phyloP scores from a whole-genome alignment of 2,888 invertebrate species.

The Gymnosoma rotundatum region DNA sequence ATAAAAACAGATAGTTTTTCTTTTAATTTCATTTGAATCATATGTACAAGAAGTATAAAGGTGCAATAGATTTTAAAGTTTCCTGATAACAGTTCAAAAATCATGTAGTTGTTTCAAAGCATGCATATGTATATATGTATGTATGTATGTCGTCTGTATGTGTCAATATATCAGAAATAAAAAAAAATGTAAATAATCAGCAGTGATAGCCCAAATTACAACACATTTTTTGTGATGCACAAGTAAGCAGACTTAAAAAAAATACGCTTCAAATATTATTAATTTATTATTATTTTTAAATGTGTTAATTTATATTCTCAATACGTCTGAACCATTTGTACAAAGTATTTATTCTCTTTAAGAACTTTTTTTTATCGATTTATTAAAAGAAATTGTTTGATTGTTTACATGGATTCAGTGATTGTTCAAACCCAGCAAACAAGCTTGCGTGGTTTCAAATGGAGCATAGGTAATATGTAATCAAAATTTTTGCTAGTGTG shows the following conservation, averaged over 20 bases:
- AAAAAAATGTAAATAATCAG: not conserved
- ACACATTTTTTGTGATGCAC: not conserved
- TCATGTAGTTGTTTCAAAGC: not conserved
- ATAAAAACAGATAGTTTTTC: too few relatives aligned
- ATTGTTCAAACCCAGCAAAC: too few relatives aligned
- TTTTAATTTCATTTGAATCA: not conserved
- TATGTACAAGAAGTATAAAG: not conserved
- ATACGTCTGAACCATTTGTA: conserved; percentile 35
- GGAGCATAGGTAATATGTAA: too few relatives aligned
- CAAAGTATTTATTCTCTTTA: conserved; percentile 24
- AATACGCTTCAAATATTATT: not conserved
- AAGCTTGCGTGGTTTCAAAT: too few relatives aligned
- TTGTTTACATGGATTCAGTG: not conserved
- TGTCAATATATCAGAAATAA: not conserved
- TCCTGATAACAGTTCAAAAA: conserved; percentile 15
- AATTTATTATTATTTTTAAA: not conserved
- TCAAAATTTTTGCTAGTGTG: too few relatives aligned
- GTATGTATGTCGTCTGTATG: not conserved
- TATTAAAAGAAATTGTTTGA: not conserved
- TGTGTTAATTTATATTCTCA: conserved; percentile 39
- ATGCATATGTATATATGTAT: too few relatives aligned
- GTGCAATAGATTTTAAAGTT: conserved; percentile 12
- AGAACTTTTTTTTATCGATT: conserved; percentile 8
- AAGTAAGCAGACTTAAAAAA: conserved; percentile 2
- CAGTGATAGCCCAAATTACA: conserved; percentile 6